Evolutionary conservation across 2,113 vertebrate genomes (phyloP), one percentile per base, ranked within the genome.

Genomic region (Anhinga anhinga): DNA sequence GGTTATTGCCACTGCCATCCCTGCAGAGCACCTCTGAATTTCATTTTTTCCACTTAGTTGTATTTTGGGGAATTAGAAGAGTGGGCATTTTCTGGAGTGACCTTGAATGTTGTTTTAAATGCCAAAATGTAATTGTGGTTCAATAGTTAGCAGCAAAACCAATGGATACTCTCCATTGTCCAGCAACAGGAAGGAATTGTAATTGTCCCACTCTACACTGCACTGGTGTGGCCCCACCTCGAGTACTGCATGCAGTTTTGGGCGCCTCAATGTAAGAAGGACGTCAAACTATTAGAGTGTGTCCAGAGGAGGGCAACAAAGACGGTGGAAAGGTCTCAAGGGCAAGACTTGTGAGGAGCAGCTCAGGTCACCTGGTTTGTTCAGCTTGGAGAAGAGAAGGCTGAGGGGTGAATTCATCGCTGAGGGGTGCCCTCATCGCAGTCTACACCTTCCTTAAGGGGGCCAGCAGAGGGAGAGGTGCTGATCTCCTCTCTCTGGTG

Each of bases 361-460:
- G 30, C 45, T 29, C 22, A 30, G 27, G 11, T 78, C 65, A 12
- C 49, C 85, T 34, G 36, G 6, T 9, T 81, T 8, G 1, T 72
- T 88, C 42, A 27, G 9, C 17, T 52, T 32, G 19, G 20, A 71
- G 65, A 55, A 55, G 56, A 47, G 70, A 36, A 65, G 53, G 32
- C 49, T 70, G 61, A 29, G 55, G 49, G 26, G 40, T 49, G 61
- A 34, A n/a, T 13, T 70, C 22, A 17, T 29, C 4, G 25, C 49
- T 70, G 61, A 29, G 49, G 49, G 26, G n/a, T 49, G 61, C 30
- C 40, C 15, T 70, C 22, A 17, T 29, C 4, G 7, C 47, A 42
- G 18, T 21, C 38, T 67, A 12, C 5, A 36, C 0, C 53, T 36
- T 87, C 36, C 26, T 69, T 14, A 29, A 1, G 45, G 8, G 1